Evolutionary conservation across 2,888 invertebrate species (phyloP).

Genomic region (Aleiodes alternator): DNA sequence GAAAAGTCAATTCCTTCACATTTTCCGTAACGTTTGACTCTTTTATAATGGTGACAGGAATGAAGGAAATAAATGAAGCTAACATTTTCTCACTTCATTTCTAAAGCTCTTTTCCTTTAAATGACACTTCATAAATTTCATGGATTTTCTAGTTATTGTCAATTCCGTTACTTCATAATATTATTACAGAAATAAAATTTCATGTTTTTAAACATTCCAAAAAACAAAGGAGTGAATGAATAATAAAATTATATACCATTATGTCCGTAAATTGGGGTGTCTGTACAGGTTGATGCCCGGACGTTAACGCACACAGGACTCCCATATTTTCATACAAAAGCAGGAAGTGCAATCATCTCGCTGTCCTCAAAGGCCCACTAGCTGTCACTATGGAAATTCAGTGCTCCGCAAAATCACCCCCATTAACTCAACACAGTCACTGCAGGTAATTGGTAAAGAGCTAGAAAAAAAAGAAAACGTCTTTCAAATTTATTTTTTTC

Average conservation of each 20-base stretch:
- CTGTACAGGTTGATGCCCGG: constrained; percentile 75
- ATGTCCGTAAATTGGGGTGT: constrained; percentile 77
- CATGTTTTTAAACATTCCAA: too few relatives aligned
- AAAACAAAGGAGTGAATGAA: not conserved
- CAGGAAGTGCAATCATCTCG: constrained; percentile 77
- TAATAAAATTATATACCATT: not conserved
- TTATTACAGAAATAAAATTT: too few relatives aligned
- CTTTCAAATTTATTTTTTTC: not conserved
- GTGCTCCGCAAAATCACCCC: constrained; percentile 77
- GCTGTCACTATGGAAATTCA: constrained; percentile 77
- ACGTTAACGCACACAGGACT: constrained; percentile 77
- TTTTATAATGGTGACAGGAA: too few relatives aligned
- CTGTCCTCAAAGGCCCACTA: constrained; percentile 77
- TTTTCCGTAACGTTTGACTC: too few relatives aligned
- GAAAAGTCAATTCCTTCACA: too few relatives aligned
- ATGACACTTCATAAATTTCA: too few relatives aligned
- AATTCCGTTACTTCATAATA: too few relatives aligned
- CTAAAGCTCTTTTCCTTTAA: too few relatives aligned
- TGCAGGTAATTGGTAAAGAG: not conserved
- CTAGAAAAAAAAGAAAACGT: not conserved
- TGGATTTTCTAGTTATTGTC: too few relatives aligned
- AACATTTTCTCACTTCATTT: too few relatives aligned
- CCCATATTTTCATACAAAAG: constrained; percentile 75
- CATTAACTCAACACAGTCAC: constrained; percentile 69
- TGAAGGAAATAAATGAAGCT: too few relatives aligned